Base-by-base conservation (phyloP, 2,797 vertebrate species). In the Helostoma temminkii region DNA sequence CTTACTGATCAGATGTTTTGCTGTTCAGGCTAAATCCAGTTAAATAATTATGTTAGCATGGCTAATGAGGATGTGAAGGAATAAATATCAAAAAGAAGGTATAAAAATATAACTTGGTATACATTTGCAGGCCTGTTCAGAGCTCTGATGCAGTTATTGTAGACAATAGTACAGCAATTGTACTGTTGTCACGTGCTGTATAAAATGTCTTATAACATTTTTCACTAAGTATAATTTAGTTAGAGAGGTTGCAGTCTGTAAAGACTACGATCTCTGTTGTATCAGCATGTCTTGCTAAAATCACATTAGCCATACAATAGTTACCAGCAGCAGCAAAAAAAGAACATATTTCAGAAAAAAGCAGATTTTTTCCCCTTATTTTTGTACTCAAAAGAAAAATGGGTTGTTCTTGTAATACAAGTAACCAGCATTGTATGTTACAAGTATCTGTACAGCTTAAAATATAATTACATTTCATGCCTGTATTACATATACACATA, bases 381-480 rank as follows among this genome's bases (percentile, higher is more conserved):
- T 90, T 92, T 89, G 25, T 90, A 90, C 68, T 74, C 16, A 24
- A 52, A 47, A 72, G 63, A 26, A 68, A 72, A 74, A 63, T 42
- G 19, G 53, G 58, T 64, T 36, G 47, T 65, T 66, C 24, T 60
- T 16, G 54, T 36, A 47, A 26, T 53, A 53, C 41, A 81, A 71
- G 78, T 55, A 71, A 76, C 68, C 66, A 72, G 65, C 74, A 79
- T 68, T 66, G 66, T 60, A 24, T 19, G n/a, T 65, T 42, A 47
- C 39, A 74, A n/a, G 32, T 4, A 57, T 67, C 45, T 63, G 37
- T 36, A 60, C 42, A 78, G 48, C 30, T 32, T 37, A 63, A 49
- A 30, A 36, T 53, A 42, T 11, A 77, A 19, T 15, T 28, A 43
- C 39, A 47, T 19, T 16, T 52, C 7, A 64, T 56, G 26, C 16